A percentile compares a stretch with the other conserved stretches of the same genome.
Evolutionary conservation across 1,140 invertebrate species (phyloP).

Genomic region (Bombus ignitus): DNA sequence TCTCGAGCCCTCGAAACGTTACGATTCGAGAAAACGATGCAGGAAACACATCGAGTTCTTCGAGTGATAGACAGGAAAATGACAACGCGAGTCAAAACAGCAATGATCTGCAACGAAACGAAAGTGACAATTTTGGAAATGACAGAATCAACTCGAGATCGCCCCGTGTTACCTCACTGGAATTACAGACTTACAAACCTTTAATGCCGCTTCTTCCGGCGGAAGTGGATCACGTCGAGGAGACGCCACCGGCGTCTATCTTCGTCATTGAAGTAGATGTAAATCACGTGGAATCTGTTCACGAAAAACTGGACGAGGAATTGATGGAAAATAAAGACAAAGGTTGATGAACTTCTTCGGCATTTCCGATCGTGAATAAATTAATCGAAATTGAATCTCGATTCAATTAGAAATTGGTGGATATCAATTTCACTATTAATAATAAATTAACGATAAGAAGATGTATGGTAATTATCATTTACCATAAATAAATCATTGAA

Average conservation of each 20-base stretch:
- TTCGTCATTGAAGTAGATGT: slow-evolving; percentile 72
- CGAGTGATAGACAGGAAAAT: slow-evolving; percentile 35
- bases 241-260: slow-evolving; percentile 60
- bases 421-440: not conserved
- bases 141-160: slow-evolving; percentile 15
- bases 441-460: not conserved
- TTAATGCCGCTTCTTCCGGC: slow-evolving; percentile 46
- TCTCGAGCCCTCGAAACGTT: not conserved
- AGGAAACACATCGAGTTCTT: slow-evolving; percentile 9
- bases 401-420: not conserved
- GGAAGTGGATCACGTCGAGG: slow-evolving; percentile 40
- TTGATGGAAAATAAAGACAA: slow-evolving; percentile 29
- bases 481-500: not conserved
- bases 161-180: slow-evolving; percentile 43
- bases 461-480: not conserved
- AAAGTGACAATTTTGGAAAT: slow-evolving; percentile 17
- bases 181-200: slow-evolving; percentile 61
- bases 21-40: slow-evolving; percentile 43
- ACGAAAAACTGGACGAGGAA: slow-evolving; percentile 39
- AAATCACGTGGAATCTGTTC: slow-evolving; percentile 53
- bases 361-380: not conserved
- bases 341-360: slow-evolving; percentile 3
- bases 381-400: not conserved
- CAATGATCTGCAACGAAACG: slow-evolving; percentile 44
- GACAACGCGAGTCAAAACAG: slow-evolving; percentile 25